Base-by-base conservation (phyloP, 1,140 invertebrate species). In the Heliothis subflexa region DNA sequence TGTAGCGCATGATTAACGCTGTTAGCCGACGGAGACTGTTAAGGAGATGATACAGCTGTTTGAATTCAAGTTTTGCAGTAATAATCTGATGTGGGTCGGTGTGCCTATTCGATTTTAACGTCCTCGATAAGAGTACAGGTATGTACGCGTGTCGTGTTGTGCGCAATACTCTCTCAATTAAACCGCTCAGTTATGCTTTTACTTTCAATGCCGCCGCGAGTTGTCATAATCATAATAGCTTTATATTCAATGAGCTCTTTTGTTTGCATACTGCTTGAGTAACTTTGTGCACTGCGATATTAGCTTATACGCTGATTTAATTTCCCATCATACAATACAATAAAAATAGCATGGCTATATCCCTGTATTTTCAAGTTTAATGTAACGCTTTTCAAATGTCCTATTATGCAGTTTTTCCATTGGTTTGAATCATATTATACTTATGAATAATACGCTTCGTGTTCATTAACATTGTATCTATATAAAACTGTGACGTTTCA, bases 181-280 rank as follows among this genome's bases (percentile, higher is more conserved):
- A 75, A 62, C 47, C 14, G 59, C 57, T 75, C 57, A 50, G 25
- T 52, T 64, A 64, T 75, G 50, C 73, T 75, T 47, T 75, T 75
- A 62, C 73, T 75, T 75, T 75, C 73, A 52, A 64, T 18, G 47
- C 52, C 59, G 52, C 50, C 12, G 18, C 59, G 47, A 64, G 59
- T 50, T 64, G 59, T 75, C 57, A 75, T 64, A 50, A 75, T 75
- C 47, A 75, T 75, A 49, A 75, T 77, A 55, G 18, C 61, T 77
- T 57, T 68, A 55, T 77, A 77, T 77, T 68, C 74, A 25, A 77
- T 66, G 25, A 40, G 59, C 21, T 62, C 49, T 50, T 77, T 77
- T 64, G 59, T 61, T 74, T 61, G 55, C 66, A 57, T 72, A 55
- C n/a, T 2, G 11, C 25, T 55, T 54, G 70, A 45, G 52, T 72